Base-by-base conservation (phyloP, 2,797 vertebrate genomes). In the Scolopax bukidnonensis region DNA sequence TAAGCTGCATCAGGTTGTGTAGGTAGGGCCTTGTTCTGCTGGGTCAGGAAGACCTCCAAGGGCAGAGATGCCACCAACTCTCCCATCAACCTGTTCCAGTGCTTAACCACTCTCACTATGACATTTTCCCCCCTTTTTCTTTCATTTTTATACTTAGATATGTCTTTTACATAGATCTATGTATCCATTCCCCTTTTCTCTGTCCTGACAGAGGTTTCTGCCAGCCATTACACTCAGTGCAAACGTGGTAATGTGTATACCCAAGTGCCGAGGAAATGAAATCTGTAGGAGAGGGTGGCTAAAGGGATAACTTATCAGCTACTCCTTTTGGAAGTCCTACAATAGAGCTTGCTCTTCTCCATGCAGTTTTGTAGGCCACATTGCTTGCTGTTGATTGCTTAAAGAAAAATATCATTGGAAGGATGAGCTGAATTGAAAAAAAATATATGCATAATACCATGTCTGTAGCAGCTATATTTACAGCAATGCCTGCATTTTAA, bases 51-150 rank as follows among this genome's bases (percentile, higher is more conserved):
- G 90, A 56, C 6, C 6, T 78, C 9, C 30, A 32, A 65, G 38
- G 14, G 8, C 20, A 84, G 38, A 78, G 30, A 81, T 36, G 57
- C 41, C 24, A 47, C 11, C 23, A 69, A 1, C 32, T 82, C 6
- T 69, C 38, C 43, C 19, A 9, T 64, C 47, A 83, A 12, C 16
- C 18, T 74, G 2, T 54, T 84, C 16, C 21, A 80, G 7, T 23
- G 21, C 38, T 79, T 69, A 75, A 67, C 25, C 4, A 40, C 18
- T 64, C 11, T 28, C 12, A 23, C 51, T 6, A 16, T 5, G 3
- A 59, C 8, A 12, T 41, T 41, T 23, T 1, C 1, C 4, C 4
- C 3, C 1, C 2, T 1, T 57, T 68, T 18, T 36, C 25, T 75
- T 76, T 51, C 5, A 32, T 70, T 82, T 67, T 51, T 48, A 2